Percentiles rank a stretch among this genome's conserved stretches.
These are phyloP conservation scores for Ophiodon elongatus DNA, from an alignment of 2,113 vertebrate genomes.

Conservation along the genomic window DNA sequence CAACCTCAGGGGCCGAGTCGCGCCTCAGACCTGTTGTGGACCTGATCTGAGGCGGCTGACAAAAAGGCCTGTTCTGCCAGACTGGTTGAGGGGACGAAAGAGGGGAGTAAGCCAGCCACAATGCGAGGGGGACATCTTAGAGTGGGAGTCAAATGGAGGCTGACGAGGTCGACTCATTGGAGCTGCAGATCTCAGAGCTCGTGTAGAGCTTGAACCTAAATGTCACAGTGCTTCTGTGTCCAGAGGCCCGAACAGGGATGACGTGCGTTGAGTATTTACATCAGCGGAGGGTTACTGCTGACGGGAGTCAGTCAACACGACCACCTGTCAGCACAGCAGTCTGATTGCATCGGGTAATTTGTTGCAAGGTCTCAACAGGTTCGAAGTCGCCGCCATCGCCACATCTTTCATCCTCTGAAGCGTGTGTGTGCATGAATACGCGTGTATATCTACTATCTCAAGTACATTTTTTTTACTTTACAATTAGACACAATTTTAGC, in stretches of 20 bases:
- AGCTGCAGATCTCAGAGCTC: constrained; percentile 26
- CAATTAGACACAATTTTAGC: constrained; percentile 36
- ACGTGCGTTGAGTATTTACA: constrained; percentile 68
- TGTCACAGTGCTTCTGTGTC: constrained; percentile 60
- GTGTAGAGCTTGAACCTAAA: constrained; percentile 32
- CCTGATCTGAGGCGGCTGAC: constrained; percentile 40
- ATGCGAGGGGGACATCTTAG: constrained; percentile 11
- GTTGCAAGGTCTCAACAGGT: constrained; percentile 36
- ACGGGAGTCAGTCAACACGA: constrained; percentile 41
- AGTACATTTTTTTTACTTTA: constrained; percentile 48
- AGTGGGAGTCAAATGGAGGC: constrained; percentile 24
- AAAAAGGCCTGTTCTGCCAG: constrained; percentile 59
- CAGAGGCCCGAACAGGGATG: constrained; percentile 36
- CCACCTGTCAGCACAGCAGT: constrained; percentile 53
- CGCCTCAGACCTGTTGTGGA: constrained; percentile 23
- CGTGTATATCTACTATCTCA: constrained; percentile 4
- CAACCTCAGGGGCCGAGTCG: constrained; percentile 37
- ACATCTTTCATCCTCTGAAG: neutral
- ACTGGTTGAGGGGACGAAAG: constrained; percentile 32
- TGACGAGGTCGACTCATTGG: constrained; percentile 4
- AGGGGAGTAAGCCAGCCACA: constrained; percentile 14
- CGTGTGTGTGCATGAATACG: neutral
- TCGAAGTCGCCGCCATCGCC: neutral
- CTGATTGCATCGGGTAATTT: constrained; percentile 27
- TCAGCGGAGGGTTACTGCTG: constrained; percentile 45